phyloP scores from a whole-genome alignment of 1,140 invertebrate species.

The Archegozetes longisetosus region DNA sequence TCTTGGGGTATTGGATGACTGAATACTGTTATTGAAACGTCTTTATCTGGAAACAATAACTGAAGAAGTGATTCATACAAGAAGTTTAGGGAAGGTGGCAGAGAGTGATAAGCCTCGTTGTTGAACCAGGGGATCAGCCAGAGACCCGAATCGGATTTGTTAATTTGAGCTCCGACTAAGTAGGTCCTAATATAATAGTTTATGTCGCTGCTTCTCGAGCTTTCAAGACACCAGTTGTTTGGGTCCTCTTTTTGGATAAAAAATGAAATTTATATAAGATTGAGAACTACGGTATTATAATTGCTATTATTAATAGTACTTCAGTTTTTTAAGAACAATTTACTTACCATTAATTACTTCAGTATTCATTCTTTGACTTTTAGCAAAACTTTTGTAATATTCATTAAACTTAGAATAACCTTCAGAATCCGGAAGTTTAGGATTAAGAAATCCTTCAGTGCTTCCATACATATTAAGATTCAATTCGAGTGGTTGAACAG shows the following conservation, averaged over 20 bases:
- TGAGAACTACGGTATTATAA: too few relatives aligned
- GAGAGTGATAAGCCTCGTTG: constrained; percentile 16
- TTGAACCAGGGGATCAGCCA: constrained; percentile 16
- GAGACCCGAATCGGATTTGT: too few relatives aligned
- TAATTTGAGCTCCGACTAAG: too few relatives aligned
- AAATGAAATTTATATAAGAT: too few relatives aligned
- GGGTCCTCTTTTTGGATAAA: not conserved
- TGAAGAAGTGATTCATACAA: constrained; percentile 4
- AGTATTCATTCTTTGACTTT: not conserved
- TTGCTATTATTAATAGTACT: too few relatives aligned
- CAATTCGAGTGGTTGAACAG: constrained; percentile 5
- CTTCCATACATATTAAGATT: constrained; percentile 16
- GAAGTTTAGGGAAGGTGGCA: constrained; percentile 1
- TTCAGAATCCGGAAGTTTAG: too few relatives aligned
- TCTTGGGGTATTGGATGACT: not conserved
- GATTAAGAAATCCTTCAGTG: constrained; percentile 15
- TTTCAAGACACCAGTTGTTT: not conserved
- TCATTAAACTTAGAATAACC: too few relatives aligned
- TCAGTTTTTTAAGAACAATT: too few relatives aligned
- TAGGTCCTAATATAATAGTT: too few relatives aligned
- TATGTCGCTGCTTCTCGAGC: too few relatives aligned
- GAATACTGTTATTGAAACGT: not conserved
- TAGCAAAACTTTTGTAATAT: not conserved
- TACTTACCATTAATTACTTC: too few relatives aligned
- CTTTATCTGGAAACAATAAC: not conserved